phyloP scores from a whole-genome alignment of 2,113 vertebrate species.

The Probosciger aterrimus region DNA sequence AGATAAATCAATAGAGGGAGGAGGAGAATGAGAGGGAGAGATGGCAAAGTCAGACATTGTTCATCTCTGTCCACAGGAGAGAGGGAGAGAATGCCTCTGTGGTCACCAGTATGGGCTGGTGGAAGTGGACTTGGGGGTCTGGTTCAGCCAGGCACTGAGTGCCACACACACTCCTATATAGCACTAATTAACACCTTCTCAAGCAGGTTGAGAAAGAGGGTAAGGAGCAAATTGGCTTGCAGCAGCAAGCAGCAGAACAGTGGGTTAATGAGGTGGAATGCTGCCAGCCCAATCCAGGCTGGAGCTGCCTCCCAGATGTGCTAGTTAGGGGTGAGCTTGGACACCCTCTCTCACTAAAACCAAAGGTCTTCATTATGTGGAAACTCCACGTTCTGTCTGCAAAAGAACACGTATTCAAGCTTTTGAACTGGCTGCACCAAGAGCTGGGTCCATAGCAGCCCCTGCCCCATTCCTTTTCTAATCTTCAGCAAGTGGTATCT shows the following conservation, averaged over 20 bases:
- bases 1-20: constrained; percentile 34
- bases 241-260: neutral
- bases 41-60: neutral
- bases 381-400: neutral
- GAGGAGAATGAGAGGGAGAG: neutral
- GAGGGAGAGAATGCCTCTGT: fast-evolving
- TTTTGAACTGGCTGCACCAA: neutral
- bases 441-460: neutral
- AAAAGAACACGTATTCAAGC: neutral
- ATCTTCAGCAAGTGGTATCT: neutral
- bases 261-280: neutral
- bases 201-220: neutral
- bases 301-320: neutral
- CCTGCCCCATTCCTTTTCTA: neutral
- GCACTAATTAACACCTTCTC: constrained; percentile 23
- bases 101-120: neutral
- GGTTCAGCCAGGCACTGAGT: neutral
- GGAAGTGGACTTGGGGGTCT: neutral
- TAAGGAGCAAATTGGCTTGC: neutral
- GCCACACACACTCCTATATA: neutral
- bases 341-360: neutral
- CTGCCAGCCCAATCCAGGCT: neutral
- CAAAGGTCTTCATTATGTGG: neutral
- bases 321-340: neutral
- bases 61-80: neutral